Percentiles rank a stretch among this genome's conserved stretches.
phyloP scores from a whole-genome alignment of 1,140 invertebrate species.

The Limonius californicus region DNA sequence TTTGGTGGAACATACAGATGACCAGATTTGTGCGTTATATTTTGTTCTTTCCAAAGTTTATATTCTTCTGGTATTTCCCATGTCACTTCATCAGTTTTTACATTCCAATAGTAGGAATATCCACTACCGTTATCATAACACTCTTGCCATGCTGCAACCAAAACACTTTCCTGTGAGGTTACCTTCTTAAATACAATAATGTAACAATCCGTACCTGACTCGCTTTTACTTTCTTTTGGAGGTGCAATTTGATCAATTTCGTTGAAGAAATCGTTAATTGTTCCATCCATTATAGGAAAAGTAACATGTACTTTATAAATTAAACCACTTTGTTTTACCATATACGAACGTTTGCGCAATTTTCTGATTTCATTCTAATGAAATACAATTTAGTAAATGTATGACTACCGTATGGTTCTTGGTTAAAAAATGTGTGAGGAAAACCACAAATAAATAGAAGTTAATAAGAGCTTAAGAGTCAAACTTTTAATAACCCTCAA shows the following conservation, averaged over 20 bases:
- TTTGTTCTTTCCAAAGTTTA: slow-evolving; percentile 27
- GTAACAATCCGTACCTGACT: not conserved
- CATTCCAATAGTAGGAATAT: slow-evolving; percentile 73
- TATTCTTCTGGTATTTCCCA: slow-evolving; percentile 65
- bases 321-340: not conserved
- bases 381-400: no score
- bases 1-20: slow-evolving; percentile 25
- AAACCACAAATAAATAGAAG: no score
- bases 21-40: slow-evolving; percentile 17
- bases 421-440: no score
- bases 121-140: slow-evolving; percentile 65
- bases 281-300: slow-evolving; percentile 35
- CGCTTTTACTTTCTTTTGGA: slow-evolving; percentile 22
- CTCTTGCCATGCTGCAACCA: slow-evolving; percentile 59
- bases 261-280: slow-evolving; percentile 43
- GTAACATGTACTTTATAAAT: not conserved
- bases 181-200: not conserved
- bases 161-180: slow-evolving; percentile 5
- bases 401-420: no score
- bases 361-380: no score
- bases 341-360: not conserved
- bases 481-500: no score
- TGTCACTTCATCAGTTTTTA: slow-evolving; percentile 65
- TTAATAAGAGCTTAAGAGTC: no score
- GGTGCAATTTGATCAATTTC: slow-evolving; percentile 45